A percentile compares a stretch with the other conserved stretches of the same genome.
Conservation (phyloP, 2,888 invertebrate genomes). For the Arctia plantaginis region DNA sequence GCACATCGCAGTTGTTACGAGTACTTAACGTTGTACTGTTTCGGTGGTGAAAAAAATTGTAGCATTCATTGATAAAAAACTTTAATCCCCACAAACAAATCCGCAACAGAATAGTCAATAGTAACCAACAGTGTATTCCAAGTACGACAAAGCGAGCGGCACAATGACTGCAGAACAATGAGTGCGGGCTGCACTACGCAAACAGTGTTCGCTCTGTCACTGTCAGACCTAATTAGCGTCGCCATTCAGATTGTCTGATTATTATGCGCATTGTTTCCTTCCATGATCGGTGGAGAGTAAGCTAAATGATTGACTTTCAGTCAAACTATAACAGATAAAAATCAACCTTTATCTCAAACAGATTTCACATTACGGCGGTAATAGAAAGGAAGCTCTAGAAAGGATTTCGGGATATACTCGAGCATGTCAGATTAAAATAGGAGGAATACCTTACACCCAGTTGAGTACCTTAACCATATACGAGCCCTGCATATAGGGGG, state of each 20-base stretch:
- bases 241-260: constrained; percentile 84
- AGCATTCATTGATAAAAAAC: constrained; percentile 13
- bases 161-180: constrained; percentile 78
- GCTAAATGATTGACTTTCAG: constrained; percentile 51
- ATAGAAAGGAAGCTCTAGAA: no score
- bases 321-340: constrained; percentile 21
- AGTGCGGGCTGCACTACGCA: constrained; percentile 71
- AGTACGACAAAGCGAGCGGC: constrained; percentile 69
- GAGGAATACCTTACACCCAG: no score
- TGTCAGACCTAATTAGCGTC: constrained; percentile 82
- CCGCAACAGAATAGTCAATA: constrained; percentile 64
- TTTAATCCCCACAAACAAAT: constrained; percentile 50
- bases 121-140: constrained; percentile 64
- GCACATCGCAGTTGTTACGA: neutral
- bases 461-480: no score
- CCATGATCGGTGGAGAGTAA: constrained; percentile 49
- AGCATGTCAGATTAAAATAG: no score
- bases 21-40: neutral
- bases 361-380: neutral
- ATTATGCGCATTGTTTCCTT: constrained; percentile 81
- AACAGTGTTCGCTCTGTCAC: constrained; percentile 78
- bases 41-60: neutral
- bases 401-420: no score
- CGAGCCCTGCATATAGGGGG: no score
- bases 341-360: neutral